Evolutionary conservation across 1,140 invertebrate genomes (phyloP).

Genomic region (Parapsyche elsis): DNA sequence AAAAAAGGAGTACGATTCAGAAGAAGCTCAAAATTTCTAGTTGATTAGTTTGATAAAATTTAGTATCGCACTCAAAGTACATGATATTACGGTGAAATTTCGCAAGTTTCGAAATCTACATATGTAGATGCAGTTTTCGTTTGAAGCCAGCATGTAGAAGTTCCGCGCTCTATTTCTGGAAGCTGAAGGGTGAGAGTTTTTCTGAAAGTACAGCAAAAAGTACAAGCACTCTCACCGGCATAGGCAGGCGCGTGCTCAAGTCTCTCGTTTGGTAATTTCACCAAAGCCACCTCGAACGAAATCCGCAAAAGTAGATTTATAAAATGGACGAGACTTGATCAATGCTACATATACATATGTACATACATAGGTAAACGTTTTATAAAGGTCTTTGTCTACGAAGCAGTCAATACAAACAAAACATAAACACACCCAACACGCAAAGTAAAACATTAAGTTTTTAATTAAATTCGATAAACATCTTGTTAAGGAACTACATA

Average conservation of each 20-base stretch:
- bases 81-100: background rate
- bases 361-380: no score
- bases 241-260: background rate
- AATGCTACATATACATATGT: no score
- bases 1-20: background rate
- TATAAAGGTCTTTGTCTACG: no score
- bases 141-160: background rate
- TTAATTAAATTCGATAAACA: no score
- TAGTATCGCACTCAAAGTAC: background rate
- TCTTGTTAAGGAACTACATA: no score
- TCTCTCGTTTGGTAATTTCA: background rate
- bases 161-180: background rate
- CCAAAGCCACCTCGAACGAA: background rate
- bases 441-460: no score
- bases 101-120: background rate
- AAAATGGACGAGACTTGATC: no score
- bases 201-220: slow-evolving; percentile 8
- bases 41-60: background rate
- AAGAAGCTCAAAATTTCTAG: background rate
- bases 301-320: no score
- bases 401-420: no score
- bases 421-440: no score
- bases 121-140: background rate
- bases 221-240: background rate
- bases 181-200: background rate